phyloP scores from a whole-genome alignment of 2,797 vertebrate species.

The Simalia tracyae region DNA sequence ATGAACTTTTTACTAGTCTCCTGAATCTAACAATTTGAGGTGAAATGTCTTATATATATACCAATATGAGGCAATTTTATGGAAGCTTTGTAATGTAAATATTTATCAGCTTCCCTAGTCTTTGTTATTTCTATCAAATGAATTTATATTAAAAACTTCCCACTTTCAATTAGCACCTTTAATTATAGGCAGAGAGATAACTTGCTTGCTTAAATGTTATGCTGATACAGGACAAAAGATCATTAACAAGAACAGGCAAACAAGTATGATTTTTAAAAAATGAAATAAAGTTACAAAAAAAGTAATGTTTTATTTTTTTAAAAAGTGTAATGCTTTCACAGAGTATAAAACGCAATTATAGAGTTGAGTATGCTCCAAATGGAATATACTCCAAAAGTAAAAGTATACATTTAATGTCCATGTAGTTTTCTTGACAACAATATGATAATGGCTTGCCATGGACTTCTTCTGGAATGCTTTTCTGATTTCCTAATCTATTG shows the following conservation, averaged over 20 bases:
- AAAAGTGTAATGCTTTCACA: background rate
- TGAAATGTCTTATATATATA: background rate
- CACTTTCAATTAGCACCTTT: background rate
- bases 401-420: too few species aligned
- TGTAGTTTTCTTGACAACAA: too few species aligned
- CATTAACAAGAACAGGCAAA: background rate
- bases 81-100: background rate
- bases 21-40: background rate
- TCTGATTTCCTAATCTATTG: too few species aligned
- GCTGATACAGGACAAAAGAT: background rate
- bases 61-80: background rate
- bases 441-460: too few species aligned
- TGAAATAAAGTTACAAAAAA: background rate
- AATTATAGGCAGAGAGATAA: background rate
- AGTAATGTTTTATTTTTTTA: background rate
- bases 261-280: background rate
- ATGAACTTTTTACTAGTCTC: background rate
- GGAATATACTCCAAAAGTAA: too few species aligned
- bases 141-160: background rate
- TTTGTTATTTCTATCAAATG: background rate
- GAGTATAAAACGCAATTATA: too few species aligned
- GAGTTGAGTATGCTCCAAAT: too few species aligned
- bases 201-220: background rate
- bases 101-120: background rate
- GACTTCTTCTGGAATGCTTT: too few species aligned